These are phyloP conservation scores for Parelbella ahira DNA, from an alignment of 2,888 invertebrate species.

Conservation along the genomic window DNA sequence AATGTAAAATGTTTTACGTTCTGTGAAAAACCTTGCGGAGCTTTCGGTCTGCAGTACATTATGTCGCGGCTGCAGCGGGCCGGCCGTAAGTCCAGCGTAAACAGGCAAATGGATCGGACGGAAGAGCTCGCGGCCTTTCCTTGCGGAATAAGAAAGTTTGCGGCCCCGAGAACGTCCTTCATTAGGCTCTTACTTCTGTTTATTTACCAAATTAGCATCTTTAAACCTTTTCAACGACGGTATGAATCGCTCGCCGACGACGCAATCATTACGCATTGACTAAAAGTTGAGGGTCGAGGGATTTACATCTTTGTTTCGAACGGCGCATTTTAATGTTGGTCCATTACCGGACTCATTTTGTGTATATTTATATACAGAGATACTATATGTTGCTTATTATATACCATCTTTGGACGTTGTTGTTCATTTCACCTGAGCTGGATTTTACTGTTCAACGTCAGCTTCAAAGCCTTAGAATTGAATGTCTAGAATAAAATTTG, in stretches of 20 bases:
- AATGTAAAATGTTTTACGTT: conserved; percentile 2
- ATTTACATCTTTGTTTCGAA: conserved; percentile 41
- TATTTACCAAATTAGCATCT: conserved; percentile 75
- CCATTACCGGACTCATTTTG: conserved; percentile 16
- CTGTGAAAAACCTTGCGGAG: neutral
- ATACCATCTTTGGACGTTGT: no score
- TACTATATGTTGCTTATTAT: no score
- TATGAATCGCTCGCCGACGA: conserved; percentile 47
- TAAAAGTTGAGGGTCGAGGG: conserved; percentile 41
- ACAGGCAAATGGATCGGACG: conserved; percentile 75
- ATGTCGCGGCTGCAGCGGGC: conserved; percentile 42
- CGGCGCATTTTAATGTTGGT: conserved; percentile 36
- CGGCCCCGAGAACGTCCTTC: conserved; percentile 58
- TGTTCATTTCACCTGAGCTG: no score
- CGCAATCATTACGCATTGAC: conserved; percentile 59
- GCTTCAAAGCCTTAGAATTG: no score
- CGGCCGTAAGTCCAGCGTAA: conserved; percentile 66
- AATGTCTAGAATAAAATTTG: no score
- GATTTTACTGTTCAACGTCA: no score
- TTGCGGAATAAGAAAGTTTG: conserved; percentile 72
- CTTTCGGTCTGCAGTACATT: conserved; percentile 31
- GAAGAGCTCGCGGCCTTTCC: conserved; percentile 62
- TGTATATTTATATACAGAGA: conserved; percentile 5
- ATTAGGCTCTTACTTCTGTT: conserved; percentile 75
- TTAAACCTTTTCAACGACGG: conserved; percentile 57